Percentiles rank a stretch among this genome's conserved stretches.
These are phyloP conservation scores for Drosophila sucinea DNA, from an alignment of 1,140 invertebrate species.

Conservation along the genomic window DNA sequence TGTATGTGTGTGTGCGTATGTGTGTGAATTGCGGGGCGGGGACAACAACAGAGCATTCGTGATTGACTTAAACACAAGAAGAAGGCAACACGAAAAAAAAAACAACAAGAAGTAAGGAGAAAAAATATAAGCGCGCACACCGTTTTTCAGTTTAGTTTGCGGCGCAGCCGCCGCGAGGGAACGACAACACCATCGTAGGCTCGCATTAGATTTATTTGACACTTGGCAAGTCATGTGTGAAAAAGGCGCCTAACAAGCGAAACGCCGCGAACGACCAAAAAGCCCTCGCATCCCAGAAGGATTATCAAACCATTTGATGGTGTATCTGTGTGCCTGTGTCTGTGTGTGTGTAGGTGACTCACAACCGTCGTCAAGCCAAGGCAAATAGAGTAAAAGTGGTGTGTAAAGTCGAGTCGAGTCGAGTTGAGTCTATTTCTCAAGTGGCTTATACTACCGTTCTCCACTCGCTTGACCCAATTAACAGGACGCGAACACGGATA, in stretches of 20 bases:
- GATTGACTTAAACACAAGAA: constrained; percentile 77
- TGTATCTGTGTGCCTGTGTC: constrained; percentile 13
- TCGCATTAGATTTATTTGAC: constrained; percentile 70
- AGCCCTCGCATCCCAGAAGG: constrained; percentile 23
- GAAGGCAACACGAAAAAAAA: background rate
- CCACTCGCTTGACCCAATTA: constrained; percentile 75
- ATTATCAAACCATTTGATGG: constrained; percentile 23
- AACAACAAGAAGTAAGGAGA: background rate
- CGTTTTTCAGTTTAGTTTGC: constrained; percentile 77
- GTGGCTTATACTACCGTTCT: constrained; percentile 41
- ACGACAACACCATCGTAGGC: constrained; percentile 49
- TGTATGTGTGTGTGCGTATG: constrained; percentile 8
- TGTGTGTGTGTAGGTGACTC: constrained; percentile 26
- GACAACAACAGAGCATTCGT: constrained; percentile 73
- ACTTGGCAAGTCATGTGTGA: constrained; percentile 76
- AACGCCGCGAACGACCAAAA: constrained; percentile 17
- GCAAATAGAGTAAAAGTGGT: background rate
- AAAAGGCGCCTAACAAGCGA: constrained; percentile 73
- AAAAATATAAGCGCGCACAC: constrained; percentile 63
- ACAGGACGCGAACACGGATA: constrained; percentile 40
- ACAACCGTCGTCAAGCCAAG: constrained; percentile 69
- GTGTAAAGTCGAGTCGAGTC: constrained; percentile 26
- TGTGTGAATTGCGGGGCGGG: constrained; percentile 12
- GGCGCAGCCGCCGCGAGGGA: constrained; percentile 76
- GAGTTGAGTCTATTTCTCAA: constrained; percentile 66